Percentiles rank a stretch among this genome's conserved stretches.
Evolutionary conservation across 2,888 invertebrate genomes (phyloP).

Genomic region (Platycheirus rosarum): DNA sequence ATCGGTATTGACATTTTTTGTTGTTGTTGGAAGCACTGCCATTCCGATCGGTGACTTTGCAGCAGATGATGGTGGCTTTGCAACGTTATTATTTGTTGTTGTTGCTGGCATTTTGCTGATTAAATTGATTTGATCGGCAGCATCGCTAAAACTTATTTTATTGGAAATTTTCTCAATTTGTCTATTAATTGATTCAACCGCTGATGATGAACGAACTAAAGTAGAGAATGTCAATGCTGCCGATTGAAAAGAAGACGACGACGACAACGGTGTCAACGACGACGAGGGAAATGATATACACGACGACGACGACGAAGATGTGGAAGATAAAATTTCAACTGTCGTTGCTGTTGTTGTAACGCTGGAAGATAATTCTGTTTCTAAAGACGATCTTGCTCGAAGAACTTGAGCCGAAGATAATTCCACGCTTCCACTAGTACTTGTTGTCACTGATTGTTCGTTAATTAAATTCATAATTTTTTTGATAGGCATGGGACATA

Average conservation of each 20-base stretch:
- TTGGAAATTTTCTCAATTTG: constrained; percentile 71
- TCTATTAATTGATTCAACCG: constrained; percentile 70
- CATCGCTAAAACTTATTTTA: constrained; percentile 63
- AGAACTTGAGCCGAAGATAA: constrained; percentile 61
- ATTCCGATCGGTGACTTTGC: constrained; percentile 16
- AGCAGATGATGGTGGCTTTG: constrained; percentile 33
- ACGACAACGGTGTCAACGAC: not conserved
- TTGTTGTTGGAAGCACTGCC: constrained; percentile 20
- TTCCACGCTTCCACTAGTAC: constrained; percentile 38
- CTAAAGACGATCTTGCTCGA: constrained; percentile 47
- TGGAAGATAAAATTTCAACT: constrained; percentile 5
- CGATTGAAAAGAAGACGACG: constrained; percentile 13
- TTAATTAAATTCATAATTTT: constrained; percentile 73
- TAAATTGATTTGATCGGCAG: constrained; percentile 72
- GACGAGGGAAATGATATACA: constrained; percentile 5
- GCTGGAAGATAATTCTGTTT: constrained; percentile 25
- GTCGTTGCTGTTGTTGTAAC: constrained; percentile 1
- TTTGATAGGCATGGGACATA: constrained; percentile 54
- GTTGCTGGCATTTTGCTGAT: constrained; percentile 66
- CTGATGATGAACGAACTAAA: constrained; percentile 45
- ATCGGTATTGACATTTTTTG: constrained; percentile 47
- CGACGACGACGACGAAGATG: constrained; percentile 7
- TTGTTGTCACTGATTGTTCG: constrained; percentile 71
- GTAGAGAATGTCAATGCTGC: constrained; percentile 43
- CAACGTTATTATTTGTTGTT: constrained; percentile 27